These are phyloP conservation scores for Osmoderma eremita DNA, from an alignment of 2,888 invertebrate genomes.

Conservation along the genomic window DNA sequence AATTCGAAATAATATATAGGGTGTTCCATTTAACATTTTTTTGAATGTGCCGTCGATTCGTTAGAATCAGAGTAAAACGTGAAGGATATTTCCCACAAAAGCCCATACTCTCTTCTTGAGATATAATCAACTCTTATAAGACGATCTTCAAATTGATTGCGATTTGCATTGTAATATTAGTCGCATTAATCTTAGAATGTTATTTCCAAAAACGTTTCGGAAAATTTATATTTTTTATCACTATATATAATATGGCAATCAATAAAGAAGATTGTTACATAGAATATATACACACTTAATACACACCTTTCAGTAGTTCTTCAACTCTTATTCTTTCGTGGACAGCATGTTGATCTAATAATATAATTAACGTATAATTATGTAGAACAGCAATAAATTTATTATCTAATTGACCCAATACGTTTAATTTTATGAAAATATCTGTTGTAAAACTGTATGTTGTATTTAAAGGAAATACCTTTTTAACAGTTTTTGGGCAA, in stretches of 20 bases:
- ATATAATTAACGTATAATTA: constrained; percentile 66
- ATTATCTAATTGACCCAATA: constrained; percentile 78
- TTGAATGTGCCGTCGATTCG: no score
- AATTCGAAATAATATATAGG: no score
- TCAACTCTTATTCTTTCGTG: constrained; percentile 86
- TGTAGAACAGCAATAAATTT: constrained; percentile 74
- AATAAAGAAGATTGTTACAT: neutral
- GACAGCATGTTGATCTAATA: constrained; percentile 90
- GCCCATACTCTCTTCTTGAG: no score
- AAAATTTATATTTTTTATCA: no score
- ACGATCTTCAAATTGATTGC: no score
- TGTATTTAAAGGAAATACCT: constrained; percentile 29
- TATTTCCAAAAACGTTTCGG: no score
- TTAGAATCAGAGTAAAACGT: no score
- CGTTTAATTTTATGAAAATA: constrained; percentile 64
- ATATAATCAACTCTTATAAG: no score
- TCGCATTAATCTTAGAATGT: no score
- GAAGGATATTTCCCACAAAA: no score
- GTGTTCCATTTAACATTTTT: no score
- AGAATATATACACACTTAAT: neutral
- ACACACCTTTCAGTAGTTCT: constrained; percentile 69
- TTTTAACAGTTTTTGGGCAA: constrained; percentile 25
- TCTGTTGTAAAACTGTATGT: constrained; percentile 62
- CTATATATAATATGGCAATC: neutral
- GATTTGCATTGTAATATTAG: no score